Evolutionary conservation across 2,888 invertebrate genomes (phyloP).

Genomic region (Troides oblongomaculatus): DNA sequence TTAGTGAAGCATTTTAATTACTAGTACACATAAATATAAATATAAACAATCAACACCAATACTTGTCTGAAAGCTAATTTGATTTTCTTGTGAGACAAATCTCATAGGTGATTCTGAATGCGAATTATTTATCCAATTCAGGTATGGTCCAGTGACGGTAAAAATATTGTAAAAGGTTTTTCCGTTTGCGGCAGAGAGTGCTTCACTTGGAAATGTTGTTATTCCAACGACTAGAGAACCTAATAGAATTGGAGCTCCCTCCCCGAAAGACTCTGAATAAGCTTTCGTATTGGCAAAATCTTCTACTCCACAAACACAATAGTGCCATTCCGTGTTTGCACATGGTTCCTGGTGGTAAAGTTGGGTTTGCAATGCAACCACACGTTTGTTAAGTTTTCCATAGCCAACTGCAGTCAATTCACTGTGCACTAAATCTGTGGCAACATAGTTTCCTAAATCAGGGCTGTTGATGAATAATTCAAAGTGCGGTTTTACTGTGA

Average conservation of each 20-base stretch:
- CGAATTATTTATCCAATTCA: conserved; percentile 55
- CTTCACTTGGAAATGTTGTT: conserved; percentile 47
- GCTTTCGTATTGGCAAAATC: conserved; percentile 35
- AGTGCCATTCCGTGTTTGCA: conserved; percentile 59
- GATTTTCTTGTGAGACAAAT: conserved; percentile 25
- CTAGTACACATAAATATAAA: conserved; percentile 40
- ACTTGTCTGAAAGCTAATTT: conserved; percentile 15
- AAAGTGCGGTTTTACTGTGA: conserved; percentile 43
- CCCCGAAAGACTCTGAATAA: conserved; percentile 50
- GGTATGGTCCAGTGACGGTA: conserved; percentile 57
- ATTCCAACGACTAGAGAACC: conserved; percentile 51
- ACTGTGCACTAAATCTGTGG: conserved; percentile 49
- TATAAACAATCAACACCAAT: conserved; percentile 24
- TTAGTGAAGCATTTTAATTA: conserved; percentile 41
- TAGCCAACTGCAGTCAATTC: conserved; percentile 50
- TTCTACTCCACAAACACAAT: conserved; percentile 61
- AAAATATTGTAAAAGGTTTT: conserved; percentile 54
- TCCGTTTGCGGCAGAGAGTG: conserved; percentile 36
- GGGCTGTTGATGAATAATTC: conserved; percentile 44
- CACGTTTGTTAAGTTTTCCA: conserved; percentile 41
- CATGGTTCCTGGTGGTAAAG: conserved; percentile 53
- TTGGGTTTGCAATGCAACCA: conserved; percentile 49
- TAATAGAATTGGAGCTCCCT: conserved; percentile 56
- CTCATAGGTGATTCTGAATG: conserved; percentile 26
- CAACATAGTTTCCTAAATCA: conserved; percentile 45